Evolutionary conservation across 2,113 vertebrate species (phyloP).

Genomic region (Microtus pennsylvanicus): DNA sequence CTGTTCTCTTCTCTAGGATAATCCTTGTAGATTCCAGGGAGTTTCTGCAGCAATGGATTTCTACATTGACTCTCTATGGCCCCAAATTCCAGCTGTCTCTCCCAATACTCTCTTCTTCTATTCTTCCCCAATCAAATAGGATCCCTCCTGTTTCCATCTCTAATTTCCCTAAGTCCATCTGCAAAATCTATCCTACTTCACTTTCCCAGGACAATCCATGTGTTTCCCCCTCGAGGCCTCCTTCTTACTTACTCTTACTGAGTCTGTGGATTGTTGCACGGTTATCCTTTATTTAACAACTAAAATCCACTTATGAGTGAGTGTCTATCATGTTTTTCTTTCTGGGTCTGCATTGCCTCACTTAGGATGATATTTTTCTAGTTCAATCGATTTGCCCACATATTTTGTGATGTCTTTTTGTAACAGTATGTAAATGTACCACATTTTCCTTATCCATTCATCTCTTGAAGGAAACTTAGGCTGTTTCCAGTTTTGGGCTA

Average conservation of each 20-base stretch:
- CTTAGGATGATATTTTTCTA: background rate
- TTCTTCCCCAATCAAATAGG: too few relatives aligned
- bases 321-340: background rate
- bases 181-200: background rate
- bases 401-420: background rate
- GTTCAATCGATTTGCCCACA: background rate
- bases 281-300: background rate
- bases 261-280: background rate
- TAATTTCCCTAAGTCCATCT: rapidly evolving
- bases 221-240: rapidly evolving
- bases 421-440: background rate
- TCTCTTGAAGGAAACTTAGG: background rate
- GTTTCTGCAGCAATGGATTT: background rate
- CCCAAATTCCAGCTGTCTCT: background rate
- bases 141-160: background rate
- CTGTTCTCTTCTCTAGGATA: background rate
- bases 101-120: background rate
- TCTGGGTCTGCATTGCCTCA: background rate
- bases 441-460: background rate
- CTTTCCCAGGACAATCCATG: background rate
- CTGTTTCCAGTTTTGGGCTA: background rate
- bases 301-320: background rate
- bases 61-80: background rate
- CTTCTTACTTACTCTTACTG: background rate
- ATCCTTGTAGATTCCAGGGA: background rate